Conservation (phyloP, 2,113 vertebrate species). For the Megatriorchis doriae region DNA sequence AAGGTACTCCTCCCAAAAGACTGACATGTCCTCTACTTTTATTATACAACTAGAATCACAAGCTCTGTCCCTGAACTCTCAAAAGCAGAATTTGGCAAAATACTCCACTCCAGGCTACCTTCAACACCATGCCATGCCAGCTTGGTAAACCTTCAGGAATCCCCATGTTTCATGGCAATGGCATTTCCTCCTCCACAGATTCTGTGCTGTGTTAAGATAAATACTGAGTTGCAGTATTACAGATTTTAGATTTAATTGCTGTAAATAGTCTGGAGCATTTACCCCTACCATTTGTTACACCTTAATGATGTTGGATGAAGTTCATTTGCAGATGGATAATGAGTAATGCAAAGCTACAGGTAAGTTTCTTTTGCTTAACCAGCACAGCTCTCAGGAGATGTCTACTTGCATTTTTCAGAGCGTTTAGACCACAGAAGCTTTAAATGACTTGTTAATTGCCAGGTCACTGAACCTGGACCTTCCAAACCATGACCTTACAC, state of each 20-base stretch:
- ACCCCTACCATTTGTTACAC: background rate
- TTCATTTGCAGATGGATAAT: background rate
- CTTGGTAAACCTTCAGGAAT: background rate
- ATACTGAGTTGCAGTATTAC: background rate
- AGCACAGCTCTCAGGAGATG: background rate
- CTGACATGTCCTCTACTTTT: background rate
- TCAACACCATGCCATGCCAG: rapidly evolving
- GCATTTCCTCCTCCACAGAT: background rate
- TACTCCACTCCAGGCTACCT: background rate
- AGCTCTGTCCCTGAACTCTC: background rate
- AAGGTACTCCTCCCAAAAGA: background rate
- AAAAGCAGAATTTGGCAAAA: background rate
- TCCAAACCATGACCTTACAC: background rate
- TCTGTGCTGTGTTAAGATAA: background rate
- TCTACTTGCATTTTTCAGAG: background rate
- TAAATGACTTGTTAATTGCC: background rate
- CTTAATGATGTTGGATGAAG: background rate
- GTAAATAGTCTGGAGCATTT: background rate
- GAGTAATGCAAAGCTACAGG: background rate
- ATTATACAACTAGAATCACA: background rate
- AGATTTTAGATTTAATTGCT: background rate
- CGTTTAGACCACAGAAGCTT: background rate
- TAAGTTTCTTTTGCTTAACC: background rate
- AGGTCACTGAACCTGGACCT: background rate
- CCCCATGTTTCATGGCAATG: background rate